Evolutionary conservation across 2,113 vertebrate genomes (phyloP).

Genomic region (Globicephala melas): DNA sequence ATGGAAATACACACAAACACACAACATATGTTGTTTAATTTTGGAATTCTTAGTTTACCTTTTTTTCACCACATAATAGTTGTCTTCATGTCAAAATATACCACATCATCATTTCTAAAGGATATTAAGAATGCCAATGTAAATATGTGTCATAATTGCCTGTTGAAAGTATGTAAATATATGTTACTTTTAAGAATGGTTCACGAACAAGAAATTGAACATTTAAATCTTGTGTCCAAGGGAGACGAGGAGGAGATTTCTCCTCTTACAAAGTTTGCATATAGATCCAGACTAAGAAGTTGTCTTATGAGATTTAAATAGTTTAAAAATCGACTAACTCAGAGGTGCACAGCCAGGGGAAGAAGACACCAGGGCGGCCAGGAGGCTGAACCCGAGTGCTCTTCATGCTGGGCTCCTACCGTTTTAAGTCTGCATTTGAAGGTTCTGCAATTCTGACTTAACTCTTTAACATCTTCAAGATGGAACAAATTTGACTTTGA

Average conservation of each 20-base stretch:
- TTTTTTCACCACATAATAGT: slow-evolving; percentile 3
- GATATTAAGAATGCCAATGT: background rate
- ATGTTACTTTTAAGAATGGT: background rate
- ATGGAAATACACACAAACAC: background rate
- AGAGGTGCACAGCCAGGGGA: background rate
- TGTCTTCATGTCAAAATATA: background rate
- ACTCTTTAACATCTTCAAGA: background rate
- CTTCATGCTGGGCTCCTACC: background rate
- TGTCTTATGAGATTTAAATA: background rate
- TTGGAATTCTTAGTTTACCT: background rate
- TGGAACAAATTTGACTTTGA: background rate
- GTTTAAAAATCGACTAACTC: background rate
- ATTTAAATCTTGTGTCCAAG: background rate
- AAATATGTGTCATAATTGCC: background rate
- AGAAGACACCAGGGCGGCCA: background rate
- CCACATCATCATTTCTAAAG: background rate
- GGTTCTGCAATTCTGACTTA: background rate
- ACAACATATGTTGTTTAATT: background rate
- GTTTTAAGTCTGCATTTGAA: background rate
- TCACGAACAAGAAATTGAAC: background rate
- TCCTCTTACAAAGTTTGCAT: background rate
- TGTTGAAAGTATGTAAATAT: background rate
- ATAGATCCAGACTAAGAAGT: background rate
- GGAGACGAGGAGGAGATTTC: background rate
- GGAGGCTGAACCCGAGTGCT: no score